A percentile compares a stretch with the other conserved stretches of the same genome.
Conservation (phyloP, 2,888 invertebrate species). For the Mesoligia furuncula region DNA sequence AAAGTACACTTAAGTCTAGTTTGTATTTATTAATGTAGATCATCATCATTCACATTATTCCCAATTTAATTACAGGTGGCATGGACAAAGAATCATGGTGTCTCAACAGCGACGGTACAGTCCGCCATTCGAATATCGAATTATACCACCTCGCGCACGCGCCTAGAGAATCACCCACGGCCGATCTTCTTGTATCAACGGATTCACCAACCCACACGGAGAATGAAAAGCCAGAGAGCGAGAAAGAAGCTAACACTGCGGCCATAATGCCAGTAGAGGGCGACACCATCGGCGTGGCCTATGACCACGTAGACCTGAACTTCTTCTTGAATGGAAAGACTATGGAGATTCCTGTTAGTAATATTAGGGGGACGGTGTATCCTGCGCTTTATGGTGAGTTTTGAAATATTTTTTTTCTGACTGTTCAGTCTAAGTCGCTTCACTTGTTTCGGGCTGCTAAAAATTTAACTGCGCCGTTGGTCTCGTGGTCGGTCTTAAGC, state of each 20-base stretch:
- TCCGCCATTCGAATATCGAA: slow-evolving; percentile 96
- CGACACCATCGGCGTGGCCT: slow-evolving; percentile 97
- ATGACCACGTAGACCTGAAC: slow-evolving; percentile 98
- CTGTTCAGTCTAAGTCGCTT: not conserved
- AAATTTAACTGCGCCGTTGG: not conserved
- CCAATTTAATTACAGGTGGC: slow-evolving; percentile 91
- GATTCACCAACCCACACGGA: slow-evolving; percentile 78
- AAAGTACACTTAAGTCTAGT: not conserved
- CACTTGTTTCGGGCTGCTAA: not conserved
- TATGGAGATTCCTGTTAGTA: slow-evolving; percentile 95
- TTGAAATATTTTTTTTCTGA: not conserved
- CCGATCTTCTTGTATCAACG: slow-evolving; percentile 84
- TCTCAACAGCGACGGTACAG: slow-evolving; percentile 96
- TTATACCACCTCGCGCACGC: slow-evolving; percentile 91
- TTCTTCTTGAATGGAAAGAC: slow-evolving; percentile 98
- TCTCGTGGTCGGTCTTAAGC: too few relatives aligned
- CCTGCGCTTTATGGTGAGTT: slow-evolving; percentile 97
- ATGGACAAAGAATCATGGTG: slow-evolving; percentile 98
- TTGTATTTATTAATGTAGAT: not conserved
- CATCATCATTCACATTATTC: not conserved
- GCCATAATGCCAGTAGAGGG: slow-evolving; percentile 95
- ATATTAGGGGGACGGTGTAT: slow-evolving; percentile 97
- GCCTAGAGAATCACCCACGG: slow-evolving; percentile 84
- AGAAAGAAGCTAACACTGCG: slow-evolving; percentile 71
- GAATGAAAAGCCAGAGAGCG: slow-evolving; percentile 78